Evolutionary conservation across 2,113 vertebrate species (phyloP).

Genomic region (Crotalus horridus): DNA sequence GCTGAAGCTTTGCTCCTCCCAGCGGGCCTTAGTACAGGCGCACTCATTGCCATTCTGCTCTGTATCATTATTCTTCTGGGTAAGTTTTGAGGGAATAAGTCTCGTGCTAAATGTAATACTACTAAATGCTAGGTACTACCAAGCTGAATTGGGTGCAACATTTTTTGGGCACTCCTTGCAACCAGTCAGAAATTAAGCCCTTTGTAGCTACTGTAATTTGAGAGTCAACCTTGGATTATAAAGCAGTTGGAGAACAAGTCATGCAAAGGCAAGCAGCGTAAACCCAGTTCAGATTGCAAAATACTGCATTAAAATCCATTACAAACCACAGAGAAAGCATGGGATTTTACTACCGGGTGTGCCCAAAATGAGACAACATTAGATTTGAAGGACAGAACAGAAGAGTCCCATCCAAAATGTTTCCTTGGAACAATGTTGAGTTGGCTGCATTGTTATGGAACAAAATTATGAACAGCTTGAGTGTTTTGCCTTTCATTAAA

Average conservation of each 20-base stretch:
- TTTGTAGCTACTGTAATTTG: not conserved
- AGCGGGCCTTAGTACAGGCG: slow-evolving; percentile 86
- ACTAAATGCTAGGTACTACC: not conserved
- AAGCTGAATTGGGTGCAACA: not conserved
- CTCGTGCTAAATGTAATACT: rapidly evolving
- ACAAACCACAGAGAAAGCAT: not conserved
- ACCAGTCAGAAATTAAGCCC: not conserved
- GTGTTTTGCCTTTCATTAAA: not conserved
- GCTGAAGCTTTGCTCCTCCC: slow-evolving; percentile 85
- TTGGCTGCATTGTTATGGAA: not conserved
- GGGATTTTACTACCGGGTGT: not conserved
- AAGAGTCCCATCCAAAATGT: not conserved
- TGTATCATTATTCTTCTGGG: slow-evolving; percentile 88
- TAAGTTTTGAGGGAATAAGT: slow-evolving; percentile 63
- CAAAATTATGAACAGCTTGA: not conserved
- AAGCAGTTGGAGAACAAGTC: slow-evolving; percentile 1
- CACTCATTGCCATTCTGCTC: slow-evolving; percentile 86
- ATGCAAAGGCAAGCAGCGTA: not conserved
- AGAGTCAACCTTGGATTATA: not conserved
- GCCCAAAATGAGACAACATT: not conserved
- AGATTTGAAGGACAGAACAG: not conserved
- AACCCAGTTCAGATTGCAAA: not conserved
- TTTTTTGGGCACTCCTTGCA: not conserved
- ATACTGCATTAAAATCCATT: not conserved
- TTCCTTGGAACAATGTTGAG: not conserved